Conservation (phyloP, 1,140 invertebrate species). For the Melitaea cinxia region DNA sequence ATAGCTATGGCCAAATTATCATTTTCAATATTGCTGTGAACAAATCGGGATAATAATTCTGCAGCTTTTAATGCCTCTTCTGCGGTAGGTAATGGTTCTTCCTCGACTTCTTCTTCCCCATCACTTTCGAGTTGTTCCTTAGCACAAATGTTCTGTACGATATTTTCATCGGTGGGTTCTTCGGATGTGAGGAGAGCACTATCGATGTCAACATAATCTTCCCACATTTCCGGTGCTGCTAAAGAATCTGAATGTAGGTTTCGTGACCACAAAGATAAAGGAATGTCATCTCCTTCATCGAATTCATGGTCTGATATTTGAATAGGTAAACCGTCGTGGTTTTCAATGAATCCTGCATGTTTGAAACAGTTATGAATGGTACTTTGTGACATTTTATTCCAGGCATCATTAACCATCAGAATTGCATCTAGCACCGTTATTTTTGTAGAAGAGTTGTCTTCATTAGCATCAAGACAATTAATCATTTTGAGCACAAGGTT, state of each 20-base stretch:
- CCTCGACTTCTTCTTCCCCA: conserved; percentile 51
- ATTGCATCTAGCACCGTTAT: conserved; percentile 10
- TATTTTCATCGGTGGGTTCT: too few species aligned
- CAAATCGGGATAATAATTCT: too few species aligned
- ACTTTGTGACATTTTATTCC: conserved; percentile 17
- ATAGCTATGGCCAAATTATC: conserved; percentile 43
- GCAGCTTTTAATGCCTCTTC: conserved; percentile 45
- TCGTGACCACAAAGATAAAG: too few species aligned
- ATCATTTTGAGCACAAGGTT: conserved; percentile 42
- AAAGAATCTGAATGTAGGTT: too few species aligned
- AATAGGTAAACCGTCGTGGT: conserved; percentile 11
- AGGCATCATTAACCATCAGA: conserved; percentile 19
- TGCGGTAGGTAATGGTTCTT: conserved; percentile 51
- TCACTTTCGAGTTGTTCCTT: too few species aligned
- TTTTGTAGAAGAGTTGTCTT: conserved; percentile 31
- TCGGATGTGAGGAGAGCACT: too few species aligned
- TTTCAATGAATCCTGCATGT: conserved; percentile 14
- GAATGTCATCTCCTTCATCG: too few species aligned
- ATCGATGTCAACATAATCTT: too few species aligned
- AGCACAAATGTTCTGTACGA: too few species aligned
- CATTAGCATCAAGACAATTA: conserved; percentile 34
- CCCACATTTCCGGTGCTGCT: too few species aligned
- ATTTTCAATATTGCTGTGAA: conserved; percentile 48
- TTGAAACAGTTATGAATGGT: conserved; percentile 25
- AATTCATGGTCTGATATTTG: too few species aligned